Conservation (phyloP, 2,888 invertebrate species). For the Pyrgus malvae region DNA sequence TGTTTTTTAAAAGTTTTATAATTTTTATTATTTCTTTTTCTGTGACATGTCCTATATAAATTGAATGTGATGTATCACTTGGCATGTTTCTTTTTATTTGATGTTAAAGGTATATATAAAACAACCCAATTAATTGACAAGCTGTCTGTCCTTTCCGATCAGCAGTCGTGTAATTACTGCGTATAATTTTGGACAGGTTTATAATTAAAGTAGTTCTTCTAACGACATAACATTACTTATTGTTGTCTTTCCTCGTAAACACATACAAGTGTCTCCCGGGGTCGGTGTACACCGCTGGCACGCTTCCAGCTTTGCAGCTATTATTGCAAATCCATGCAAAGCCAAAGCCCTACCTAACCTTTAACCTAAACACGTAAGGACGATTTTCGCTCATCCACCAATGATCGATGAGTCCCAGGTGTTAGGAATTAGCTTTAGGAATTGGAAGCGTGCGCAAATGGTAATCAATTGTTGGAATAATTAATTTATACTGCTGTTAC, state of each 20-base stretch:
- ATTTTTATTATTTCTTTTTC: too few relatives aligned
- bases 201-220: too few relatives aligned
- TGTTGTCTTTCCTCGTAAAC: background rate
- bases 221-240: too few relatives aligned
- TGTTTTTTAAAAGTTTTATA: too few relatives aligned
- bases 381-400: background rate
- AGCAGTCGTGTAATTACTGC: too few relatives aligned
- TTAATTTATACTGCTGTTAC: background rate
- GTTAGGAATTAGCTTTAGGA: slow-evolving; percentile 9
- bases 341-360: background rate
- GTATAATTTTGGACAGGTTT: too few relatives aligned
- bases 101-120: too few relatives aligned
- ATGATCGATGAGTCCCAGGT: slow-evolving; percentile 3
- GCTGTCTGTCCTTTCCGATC: too few relatives aligned
- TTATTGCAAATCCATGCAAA: slow-evolving; percentile 11
- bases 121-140: too few relatives aligned
- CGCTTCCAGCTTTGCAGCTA: slow-evolving; percentile 5
- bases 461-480: slow-evolving; percentile 8
- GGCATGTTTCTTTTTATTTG: too few relatives aligned
- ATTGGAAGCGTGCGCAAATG: slow-evolving; percentile 8
- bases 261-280: slow-evolving; percentile 5
- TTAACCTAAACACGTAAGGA: background rate
- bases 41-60: too few relatives aligned
- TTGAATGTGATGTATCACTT: too few relatives aligned
- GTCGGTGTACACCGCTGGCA: slow-evolving; percentile 14